A percentile compares a stretch with the other conserved stretches of the same genome.
These are phyloP conservation scores for Gadopsis marmoratus DNA, from an alignment of 2,797 vertebrate genomes.

Conservation along the genomic window DNA sequence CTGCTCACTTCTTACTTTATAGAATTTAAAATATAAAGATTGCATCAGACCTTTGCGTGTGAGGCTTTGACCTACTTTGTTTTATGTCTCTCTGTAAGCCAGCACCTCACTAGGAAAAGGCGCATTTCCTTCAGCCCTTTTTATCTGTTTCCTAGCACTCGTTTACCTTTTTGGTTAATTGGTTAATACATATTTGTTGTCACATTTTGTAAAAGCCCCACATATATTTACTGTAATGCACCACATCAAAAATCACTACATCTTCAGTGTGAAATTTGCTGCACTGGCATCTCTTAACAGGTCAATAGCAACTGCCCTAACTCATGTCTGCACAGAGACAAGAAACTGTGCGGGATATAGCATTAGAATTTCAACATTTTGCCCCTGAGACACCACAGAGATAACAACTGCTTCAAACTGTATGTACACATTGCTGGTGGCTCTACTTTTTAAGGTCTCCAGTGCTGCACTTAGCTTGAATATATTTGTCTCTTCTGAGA, in stretches of 20 bases:
- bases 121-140: neutral
- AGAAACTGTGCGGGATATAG: neutral
- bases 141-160: neutral
- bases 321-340: neutral
- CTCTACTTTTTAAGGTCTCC: conserved; percentile 13
- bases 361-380: neutral
- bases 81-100: neutral
- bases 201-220: neutral
- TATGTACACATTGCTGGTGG: conserved; percentile 12
- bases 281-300: neutral
- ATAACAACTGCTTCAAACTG: neutral
- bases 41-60: neutral
- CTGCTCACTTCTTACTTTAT: neutral
- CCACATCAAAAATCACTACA: neutral
- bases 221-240: neutral
- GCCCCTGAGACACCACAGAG: neutral
- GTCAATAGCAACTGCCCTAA: neutral
- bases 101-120: neutral
- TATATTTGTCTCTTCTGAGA: conserved; percentile 43
- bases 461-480: conserved; percentile 46
- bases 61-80: neutral
- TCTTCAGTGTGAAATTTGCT: neutral
- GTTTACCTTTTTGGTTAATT: neutral
- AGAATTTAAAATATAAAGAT: neutral
- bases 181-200: neutral